Conservation (phyloP, 2,113 vertebrate species). For the Syrmaticus mikado region DNA sequence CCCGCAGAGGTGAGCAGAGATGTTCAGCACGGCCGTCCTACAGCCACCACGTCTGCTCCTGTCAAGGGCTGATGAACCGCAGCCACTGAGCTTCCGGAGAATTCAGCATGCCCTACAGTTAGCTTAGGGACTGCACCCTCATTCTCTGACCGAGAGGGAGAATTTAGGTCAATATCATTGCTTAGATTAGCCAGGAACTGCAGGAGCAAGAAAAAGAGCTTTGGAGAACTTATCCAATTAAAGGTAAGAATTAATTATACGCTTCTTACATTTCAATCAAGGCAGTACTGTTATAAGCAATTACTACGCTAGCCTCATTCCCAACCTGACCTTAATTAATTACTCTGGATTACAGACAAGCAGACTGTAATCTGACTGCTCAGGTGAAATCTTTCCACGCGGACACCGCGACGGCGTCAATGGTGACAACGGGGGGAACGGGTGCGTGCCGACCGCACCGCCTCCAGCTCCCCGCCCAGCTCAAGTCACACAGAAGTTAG, state of each 20-base stretch:
- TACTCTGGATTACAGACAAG: background rate
- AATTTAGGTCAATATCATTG: background rate
- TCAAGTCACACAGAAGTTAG: background rate
- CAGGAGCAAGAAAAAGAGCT: background rate
- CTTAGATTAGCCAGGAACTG: background rate
- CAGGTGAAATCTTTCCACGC: background rate
- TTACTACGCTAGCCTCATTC: background rate
- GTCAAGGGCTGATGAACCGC: background rate
- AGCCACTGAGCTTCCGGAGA: background rate
- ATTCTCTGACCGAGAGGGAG: background rate
- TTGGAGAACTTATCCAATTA: slow-evolving; percentile 11
- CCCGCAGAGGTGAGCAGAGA: background rate
- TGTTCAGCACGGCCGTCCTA: background rate
- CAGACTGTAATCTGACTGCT: background rate
- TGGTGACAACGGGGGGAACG: fast-evolving
- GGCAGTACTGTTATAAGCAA: background rate
- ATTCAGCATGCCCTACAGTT: background rate
- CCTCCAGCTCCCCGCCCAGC: background rate
- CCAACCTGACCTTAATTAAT: background rate
- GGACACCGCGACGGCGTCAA: background rate
- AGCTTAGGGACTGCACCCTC: background rate
- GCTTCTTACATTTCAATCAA: background rate
- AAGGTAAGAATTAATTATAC: slow-evolving; percentile 37
- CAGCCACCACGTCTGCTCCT: background rate
- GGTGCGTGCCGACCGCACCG: background rate